These are phyloP conservation scores for Corydoras maculifer DNA, from an alignment of 2,113 vertebrate species.

Conservation along the genomic window DNA sequence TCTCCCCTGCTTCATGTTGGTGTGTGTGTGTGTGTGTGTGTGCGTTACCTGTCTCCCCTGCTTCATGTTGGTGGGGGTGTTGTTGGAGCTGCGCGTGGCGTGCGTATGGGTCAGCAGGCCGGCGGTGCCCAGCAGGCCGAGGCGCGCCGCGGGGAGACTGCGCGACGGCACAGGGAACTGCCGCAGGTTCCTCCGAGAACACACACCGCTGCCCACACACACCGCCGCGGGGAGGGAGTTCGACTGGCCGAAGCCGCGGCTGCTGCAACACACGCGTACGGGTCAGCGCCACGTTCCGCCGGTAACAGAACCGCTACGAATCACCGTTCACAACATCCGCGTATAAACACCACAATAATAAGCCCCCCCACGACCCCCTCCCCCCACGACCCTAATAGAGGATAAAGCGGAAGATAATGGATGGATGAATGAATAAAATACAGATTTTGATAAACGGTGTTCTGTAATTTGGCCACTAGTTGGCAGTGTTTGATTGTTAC, in stretches of 20 bases:
- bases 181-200: constrained; percentile 81
- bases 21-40: constrained; percentile 9
- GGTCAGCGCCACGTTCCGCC: no score
- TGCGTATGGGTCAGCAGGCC: constrained; percentile 79
- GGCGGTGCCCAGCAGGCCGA: constrained; percentile 79
- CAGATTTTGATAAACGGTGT: no score
- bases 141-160: constrained; percentile 81
- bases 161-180: constrained; percentile 94
- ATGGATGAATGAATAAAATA: no score
- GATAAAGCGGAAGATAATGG: no score
- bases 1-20: no score
- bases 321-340: no score
- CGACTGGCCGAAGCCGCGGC: constrained; percentile 89
- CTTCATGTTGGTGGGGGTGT: constrained; percentile 85
- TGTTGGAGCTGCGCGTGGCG: constrained; percentile 74
- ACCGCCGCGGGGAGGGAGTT: constrained; percentile 87
- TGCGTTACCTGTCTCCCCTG: constrained; percentile 85
- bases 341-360: no score
- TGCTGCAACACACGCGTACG: constrained; percentile 43
- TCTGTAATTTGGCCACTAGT: no score
- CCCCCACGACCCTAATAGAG: no score
- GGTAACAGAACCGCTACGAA: no score
- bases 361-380: no score
- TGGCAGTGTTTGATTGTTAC: no score
- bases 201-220: constrained; percentile 76